Evolutionary conservation across 2,888 invertebrate genomes (phyloP).

Genomic region (Pristionchus japonicus): DNA sequence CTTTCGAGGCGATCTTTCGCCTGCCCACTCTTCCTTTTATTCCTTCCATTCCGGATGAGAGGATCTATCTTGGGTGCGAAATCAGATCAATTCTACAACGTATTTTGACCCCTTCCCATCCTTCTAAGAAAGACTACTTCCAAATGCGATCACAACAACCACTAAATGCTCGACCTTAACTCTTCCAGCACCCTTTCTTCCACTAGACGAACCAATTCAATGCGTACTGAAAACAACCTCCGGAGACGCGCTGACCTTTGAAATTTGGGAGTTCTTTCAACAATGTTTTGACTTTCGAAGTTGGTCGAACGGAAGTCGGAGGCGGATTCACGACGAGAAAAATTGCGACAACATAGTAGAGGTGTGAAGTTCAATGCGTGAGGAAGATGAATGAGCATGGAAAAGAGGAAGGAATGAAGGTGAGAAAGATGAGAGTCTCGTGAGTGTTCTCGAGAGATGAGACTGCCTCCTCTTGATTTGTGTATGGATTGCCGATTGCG

Average conservation of each 20-base stretch:
- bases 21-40: neutral
- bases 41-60: neutral
- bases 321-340: neutral
- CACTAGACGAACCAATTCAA: neutral
- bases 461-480: neutral
- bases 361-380: neutral
- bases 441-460: neutral
- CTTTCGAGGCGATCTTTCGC: neutral
- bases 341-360: neutral
- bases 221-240: neutral
- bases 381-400: conserved; percentile 10
- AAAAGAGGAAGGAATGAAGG: neutral
- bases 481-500: neutral
- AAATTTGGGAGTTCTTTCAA: neutral
- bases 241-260: neutral
- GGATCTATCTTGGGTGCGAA: neutral
- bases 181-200: neutral
- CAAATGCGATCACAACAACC: neutral
- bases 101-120: neutral
- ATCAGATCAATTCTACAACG: too few relatives aligned
- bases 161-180: neutral
- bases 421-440: neutral
- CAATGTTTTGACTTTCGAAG: neutral
- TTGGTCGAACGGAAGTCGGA: neutral
- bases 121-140: neutral